Evolutionary conservation across 1,140 invertebrate species (phyloP), one percentile per base, ranked within the genome.

Genomic region (Drosophila elegans): DNA sequence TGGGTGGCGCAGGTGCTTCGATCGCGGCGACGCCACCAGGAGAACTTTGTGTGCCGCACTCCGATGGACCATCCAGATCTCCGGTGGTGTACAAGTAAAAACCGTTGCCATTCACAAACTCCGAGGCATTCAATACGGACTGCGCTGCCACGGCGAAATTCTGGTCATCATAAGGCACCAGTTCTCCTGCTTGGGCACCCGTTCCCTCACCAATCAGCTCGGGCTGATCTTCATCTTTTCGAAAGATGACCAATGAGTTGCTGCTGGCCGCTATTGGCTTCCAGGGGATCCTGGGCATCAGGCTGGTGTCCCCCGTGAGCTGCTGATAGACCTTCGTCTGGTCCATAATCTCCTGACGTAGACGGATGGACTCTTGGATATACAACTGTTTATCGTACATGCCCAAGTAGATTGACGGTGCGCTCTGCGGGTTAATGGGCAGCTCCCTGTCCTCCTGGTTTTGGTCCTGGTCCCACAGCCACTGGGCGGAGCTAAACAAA

Each of bases 371-470:
- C 59, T 92, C 91, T 62, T 97, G 96, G 71, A 97, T 95, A 79
- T 97, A 97, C 6, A 96, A 90, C 94, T 96, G 93, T 57, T 95
- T 95, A 32, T 97, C 94, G 92, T 98, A 96, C 93, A 97, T 96
- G 44, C 97, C 97, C 38, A 98, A 92, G 93, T 98, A 98, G 3
- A 98, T 93, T 10, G 95, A 93, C 1, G 97, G 96, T 46, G 79
- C 41, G 21, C 16, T 63, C 9, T 29, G 93, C 1, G 59, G 83
- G 11, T 39, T 56, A 38, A 45, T 55, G 12, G 38, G 57, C 13
- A 55, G 41, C 34, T 61, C 21, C 6, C 55, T 66, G 7, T 61
- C 71, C 16, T 80, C 91, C 2, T 92, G 77, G 36, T 86, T 91
- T 2, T 92, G 79, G 36, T 86, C 92, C 2, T 92, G 79, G 12